Evolutionary conservation across 2,113 vertebrate genomes (phyloP).

Genomic region (Lipotes vexillifer): DNA sequence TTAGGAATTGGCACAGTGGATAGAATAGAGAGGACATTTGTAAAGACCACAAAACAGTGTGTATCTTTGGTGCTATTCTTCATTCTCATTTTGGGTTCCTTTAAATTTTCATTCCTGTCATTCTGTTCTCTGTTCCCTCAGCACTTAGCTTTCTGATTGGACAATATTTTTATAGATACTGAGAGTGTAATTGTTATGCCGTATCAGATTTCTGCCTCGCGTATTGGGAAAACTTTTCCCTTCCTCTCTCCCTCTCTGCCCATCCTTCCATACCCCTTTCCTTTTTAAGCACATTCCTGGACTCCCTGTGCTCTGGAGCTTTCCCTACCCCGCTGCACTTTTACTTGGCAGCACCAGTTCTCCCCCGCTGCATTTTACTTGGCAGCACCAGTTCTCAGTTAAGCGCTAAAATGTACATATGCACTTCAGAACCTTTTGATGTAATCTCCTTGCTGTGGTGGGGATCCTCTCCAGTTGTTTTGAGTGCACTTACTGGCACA

Average conservation of each 20-base stretch:
- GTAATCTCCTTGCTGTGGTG: constrained; percentile 32
- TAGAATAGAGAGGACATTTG: background rate
- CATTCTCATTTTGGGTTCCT: background rate
- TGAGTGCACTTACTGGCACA: constrained; percentile 48
- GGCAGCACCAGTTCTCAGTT: background rate
- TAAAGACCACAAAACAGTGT: background rate
- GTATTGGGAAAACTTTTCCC: background rate
- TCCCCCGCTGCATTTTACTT: background rate
- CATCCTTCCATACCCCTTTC: background rate
- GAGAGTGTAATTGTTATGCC: background rate
- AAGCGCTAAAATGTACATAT: constrained; percentile 3
- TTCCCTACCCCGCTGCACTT: background rate
- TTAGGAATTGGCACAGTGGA: background rate
- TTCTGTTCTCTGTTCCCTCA: background rate
- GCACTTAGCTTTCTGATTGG: background rate
- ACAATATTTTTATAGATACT: background rate
- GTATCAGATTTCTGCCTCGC: background rate
- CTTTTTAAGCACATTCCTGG: background rate
- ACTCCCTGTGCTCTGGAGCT: background rate
- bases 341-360: background rate
- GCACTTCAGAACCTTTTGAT: constrained; percentile 42
- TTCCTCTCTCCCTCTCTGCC: background rate
- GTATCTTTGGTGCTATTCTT: background rate
- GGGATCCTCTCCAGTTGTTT: constrained; percentile 49
- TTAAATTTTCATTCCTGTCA: background rate